Evolutionary conservation across 2,797 vertebrate species (phyloP).

Genomic region (Rachycentron canadum): DNA sequence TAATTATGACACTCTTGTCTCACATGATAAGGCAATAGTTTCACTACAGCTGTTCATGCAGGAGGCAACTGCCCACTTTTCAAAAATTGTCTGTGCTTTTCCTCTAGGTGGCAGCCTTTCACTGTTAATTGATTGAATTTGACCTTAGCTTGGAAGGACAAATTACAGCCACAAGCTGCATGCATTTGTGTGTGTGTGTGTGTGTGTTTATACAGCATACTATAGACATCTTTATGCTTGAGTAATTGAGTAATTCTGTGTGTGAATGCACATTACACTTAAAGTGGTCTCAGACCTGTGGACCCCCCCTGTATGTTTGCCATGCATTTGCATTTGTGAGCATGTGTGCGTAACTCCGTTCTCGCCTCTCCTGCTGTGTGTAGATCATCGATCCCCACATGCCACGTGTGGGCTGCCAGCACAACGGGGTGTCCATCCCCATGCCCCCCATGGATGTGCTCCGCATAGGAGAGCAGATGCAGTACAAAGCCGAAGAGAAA

Average conservation of each 20-base stretch:
- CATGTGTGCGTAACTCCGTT: background rate
- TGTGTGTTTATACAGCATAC: background rate
- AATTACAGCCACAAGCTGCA: slow-evolving; percentile 21
- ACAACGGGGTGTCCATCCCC: slow-evolving; percentile 97
- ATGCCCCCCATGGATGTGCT: slow-evolving; percentile 95
- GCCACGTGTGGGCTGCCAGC: slow-evolving; percentile 96
- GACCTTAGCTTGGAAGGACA: slow-evolving; percentile 54
- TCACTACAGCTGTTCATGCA: slow-evolving; percentile 13
- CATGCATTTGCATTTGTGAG: slow-evolving; percentile 23
- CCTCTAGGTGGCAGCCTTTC: slow-evolving; percentile 76
- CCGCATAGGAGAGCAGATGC: slow-evolving; percentile 97
- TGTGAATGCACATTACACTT: background rate
- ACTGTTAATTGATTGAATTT: slow-evolving; percentile 39
- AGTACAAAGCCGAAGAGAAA: slow-evolving; percentile 96
- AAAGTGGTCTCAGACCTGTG: too few relatives aligned
- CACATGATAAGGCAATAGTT: slow-evolving; percentile 12
- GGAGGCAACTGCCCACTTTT: slow-evolving; percentile 4
- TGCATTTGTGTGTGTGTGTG: slow-evolving; percentile 12
- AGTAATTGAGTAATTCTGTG: slow-evolving; percentile 11
- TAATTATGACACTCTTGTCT: slow-evolving; percentile 19
- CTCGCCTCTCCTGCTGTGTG: background rate
- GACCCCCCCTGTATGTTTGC: background rate
- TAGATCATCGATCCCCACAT: slow-evolving; percentile 99
- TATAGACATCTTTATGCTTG: slow-evolving; percentile 10
- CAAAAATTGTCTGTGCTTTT: background rate